Conservation (phyloP, 1,140 invertebrate species). For the Pinna nobilis region DNA sequence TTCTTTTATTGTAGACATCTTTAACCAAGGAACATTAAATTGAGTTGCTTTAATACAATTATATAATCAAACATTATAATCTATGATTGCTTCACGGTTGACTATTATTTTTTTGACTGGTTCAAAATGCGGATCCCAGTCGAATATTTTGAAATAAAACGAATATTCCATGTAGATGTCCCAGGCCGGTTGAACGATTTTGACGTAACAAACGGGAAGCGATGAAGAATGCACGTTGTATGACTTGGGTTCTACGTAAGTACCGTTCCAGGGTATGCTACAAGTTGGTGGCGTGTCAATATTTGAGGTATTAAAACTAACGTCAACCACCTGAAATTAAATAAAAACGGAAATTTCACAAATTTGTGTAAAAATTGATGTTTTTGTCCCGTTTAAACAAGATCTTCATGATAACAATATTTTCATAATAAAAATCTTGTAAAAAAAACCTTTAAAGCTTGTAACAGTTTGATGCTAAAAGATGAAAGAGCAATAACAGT, state of each 20-base stretch:
- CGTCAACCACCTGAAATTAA: constrained; percentile 2
- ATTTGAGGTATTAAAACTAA: neutral
- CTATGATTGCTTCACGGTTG: too few species aligned
- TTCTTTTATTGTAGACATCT: too few species aligned
- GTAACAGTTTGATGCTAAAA: too few species aligned
- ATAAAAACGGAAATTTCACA: too few species aligned
- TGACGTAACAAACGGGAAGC: neutral
- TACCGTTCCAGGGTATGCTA: constrained; percentile 6
- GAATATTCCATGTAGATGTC: constrained; percentile 2
- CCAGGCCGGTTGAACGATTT: constrained; percentile 13
- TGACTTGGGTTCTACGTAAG: neutral
- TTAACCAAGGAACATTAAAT: too few species aligned
- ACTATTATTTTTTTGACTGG: too few species aligned
- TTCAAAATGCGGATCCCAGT: constrained; percentile 7
- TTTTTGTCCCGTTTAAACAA: too few species aligned
- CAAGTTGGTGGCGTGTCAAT: constrained; percentile 14
- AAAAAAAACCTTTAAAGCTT: neutral
- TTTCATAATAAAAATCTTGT: neutral
- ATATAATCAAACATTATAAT: too few species aligned
- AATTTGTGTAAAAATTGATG: too few species aligned
- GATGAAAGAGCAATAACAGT: too few species aligned
- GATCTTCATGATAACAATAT: neutral
- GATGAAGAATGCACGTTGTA: neutral
- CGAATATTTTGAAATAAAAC: constrained; percentile 7
- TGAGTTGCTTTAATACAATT: too few species aligned